phyloP scores from a whole-genome alignment of 35 echinoderm and acorn worm genomes.

The Nesometra sesokonis region DNA sequence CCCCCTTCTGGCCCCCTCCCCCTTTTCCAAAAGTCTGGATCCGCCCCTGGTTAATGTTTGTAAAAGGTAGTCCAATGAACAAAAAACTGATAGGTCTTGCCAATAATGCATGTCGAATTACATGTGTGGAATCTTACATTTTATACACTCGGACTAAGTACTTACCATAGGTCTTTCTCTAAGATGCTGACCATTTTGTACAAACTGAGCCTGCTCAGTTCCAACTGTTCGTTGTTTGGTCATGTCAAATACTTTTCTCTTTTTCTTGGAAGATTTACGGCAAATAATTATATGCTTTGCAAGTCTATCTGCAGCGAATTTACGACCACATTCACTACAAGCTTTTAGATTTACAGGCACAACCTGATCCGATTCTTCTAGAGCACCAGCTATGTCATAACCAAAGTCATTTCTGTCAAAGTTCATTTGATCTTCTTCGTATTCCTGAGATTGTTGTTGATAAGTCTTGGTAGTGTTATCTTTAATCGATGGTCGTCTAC shows the following conservation, averaged over 20 bases:
- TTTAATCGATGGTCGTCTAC: too few species aligned
- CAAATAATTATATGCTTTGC: slow-evolving; percentile 59
- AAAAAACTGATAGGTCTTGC: too few species aligned
- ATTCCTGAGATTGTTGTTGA: too few species aligned
- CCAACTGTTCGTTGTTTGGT: slow-evolving; percentile 60
- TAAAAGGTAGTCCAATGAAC: too few species aligned
- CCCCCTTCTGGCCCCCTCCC: too few species aligned
- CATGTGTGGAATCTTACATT: too few species aligned
- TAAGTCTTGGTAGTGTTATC: too few species aligned
- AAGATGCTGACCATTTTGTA: slow-evolving; percentile 39
- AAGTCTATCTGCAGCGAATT: slow-evolving; percentile 65
- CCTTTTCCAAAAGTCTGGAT: too few species aligned
- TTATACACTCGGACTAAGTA: background rate
- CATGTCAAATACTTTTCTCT: slow-evolving; percentile 74
- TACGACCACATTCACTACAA: slow-evolving; percentile 63
- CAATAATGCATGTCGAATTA: too few species aligned
- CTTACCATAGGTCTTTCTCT: slow-evolving; percentile 45
- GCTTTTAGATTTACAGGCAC: slow-evolving; percentile 14
- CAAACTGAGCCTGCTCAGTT: slow-evolving; percentile 56
- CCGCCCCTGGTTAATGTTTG: too few species aligned
- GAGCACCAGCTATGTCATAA: background rate
- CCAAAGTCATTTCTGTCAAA: background rate
- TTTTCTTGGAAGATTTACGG: slow-evolving; percentile 45
- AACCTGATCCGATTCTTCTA: too few species aligned
- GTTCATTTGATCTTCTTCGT: background rate